These are phyloP conservation scores for Drosophila rufa DNA, from an alignment of 1,140 invertebrate genomes.

Conservation along the genomic window DNA sequence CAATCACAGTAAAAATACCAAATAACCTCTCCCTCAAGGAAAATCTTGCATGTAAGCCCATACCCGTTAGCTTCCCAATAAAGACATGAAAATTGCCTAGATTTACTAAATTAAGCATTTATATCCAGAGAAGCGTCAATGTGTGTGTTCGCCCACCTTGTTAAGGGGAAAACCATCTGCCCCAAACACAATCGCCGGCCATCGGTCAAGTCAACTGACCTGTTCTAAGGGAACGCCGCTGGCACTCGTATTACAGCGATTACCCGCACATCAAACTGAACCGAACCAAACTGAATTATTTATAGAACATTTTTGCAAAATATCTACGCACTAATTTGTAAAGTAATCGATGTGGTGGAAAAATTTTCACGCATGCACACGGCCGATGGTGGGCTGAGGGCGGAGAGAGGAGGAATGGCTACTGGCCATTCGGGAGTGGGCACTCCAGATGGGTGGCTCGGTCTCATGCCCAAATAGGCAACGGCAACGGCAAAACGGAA, in stretches of 20 bases:
- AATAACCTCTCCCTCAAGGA: too few species aligned
- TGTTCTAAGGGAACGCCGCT: conserved; percentile 8
- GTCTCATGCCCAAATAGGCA: conserved; percentile 62
- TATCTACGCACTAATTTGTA: conserved; percentile 84
- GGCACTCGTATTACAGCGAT: conserved; percentile 38
- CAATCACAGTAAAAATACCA: too few species aligned
- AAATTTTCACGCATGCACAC: conserved; percentile 80
- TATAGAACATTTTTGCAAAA: conserved; percentile 84
- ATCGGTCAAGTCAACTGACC: conserved; percentile 34
- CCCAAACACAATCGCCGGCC: neutral
- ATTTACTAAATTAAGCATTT: conserved; percentile 75
- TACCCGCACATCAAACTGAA: conserved; percentile 56
- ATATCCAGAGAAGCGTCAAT: conserved; percentile 56
- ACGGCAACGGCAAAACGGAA: conserved; percentile 46
- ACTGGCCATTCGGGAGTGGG: conserved; percentile 4
- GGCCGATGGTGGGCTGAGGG: conserved; percentile 26
- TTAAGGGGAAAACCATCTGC: neutral
- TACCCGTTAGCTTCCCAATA: neutral
- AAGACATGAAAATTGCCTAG: conserved; percentile 50
- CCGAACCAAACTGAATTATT: conserved; percentile 76
- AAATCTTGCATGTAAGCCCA: neutral
- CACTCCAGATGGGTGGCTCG: conserved; percentile 8
- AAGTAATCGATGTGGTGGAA: conserved; percentile 84
- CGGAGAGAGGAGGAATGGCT: conserved; percentile 18
- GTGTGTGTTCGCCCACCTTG: conserved; percentile 1